Conservation (phyloP, 2,113 vertebrate species). For the Oryzias melastigma region DNA sequence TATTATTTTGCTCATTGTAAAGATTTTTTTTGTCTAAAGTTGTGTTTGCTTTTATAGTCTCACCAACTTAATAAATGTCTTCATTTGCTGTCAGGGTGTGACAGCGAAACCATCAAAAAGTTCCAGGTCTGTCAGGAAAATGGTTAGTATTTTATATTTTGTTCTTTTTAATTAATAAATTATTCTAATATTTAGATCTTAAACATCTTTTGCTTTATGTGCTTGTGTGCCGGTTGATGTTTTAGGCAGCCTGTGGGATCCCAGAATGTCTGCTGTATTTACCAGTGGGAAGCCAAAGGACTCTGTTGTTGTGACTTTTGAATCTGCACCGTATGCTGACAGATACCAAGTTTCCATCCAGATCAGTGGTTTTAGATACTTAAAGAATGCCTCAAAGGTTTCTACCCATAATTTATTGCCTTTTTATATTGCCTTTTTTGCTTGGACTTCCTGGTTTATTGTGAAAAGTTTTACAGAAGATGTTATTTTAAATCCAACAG, state of each 20-base stretch:
- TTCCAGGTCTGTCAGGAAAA: constrained; percentile 61
- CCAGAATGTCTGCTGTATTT: constrained; percentile 21
- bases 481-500: constrained; percentile 39
- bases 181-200: background rate
- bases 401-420: background rate
- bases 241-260: constrained; percentile 72
- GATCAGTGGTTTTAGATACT: constrained; percentile 13
- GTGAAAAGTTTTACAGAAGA: background rate
- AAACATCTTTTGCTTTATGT: background rate
- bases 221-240: background rate
- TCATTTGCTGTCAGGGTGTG: constrained; percentile 53
- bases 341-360: constrained; percentile 62
- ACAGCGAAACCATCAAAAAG: constrained; percentile 28
- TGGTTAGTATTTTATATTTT: constrained; percentile 38
- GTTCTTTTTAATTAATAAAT: background rate
- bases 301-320: constrained; percentile 54
- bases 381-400: constrained; percentile 62
- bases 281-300: constrained; percentile 4
- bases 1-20: no score
- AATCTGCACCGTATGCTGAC: constrained; percentile 58
- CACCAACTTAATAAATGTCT: background rate
- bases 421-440: background rate
- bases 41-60: background rate
- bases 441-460: background rate
- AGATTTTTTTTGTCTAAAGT: background rate